Evolutionary conservation across 1,140 invertebrate species (phyloP), one percentile per base, ranked within the genome.

Genomic region (Musca vetustissima): DNA sequence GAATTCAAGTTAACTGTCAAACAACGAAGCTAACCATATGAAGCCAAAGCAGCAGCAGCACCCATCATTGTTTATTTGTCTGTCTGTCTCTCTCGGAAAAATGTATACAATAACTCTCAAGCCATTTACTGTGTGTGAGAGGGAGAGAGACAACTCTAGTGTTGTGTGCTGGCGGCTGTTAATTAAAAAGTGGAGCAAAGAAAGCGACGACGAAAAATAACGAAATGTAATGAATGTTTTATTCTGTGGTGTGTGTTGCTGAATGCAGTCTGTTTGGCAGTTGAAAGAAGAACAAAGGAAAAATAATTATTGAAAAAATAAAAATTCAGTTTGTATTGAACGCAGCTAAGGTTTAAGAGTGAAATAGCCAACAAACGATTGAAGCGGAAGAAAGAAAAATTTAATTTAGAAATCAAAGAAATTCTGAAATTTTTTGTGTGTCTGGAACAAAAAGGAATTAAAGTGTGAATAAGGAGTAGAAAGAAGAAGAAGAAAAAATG

Each of bases 1-100:
- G 28, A 61, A 61, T 43, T 19, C 22, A 36, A 61, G 9, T 19
- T n/a, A 61, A 61, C 57, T 43, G 57, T 61, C 57, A 61, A 61
- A 9, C n/a, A 52, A 24, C 53, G 32, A 61, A 21, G 24, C 57
- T 36, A 19, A 24, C 24, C 49, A 52, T n/a, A n/a, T n/a, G n/a
- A n/a, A n/a, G n/a, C n/a, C n/a, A n/a, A n/a, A n/a, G n/a, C n/a
- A n/a, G n/a, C n/a, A n/a, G n/a, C n/a, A n/a, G n/a, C n/a, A n/a
- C n/a, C n/a, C n/a, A n/a, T n/a, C n/a, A n/a, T n/a, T n/a, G n/a
- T n/a, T n/a, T n/a, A n/a, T n/a, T n/a, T n/a, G n/a, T 52, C 9
- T 59, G 28, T 17, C 15, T n/a, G 4, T 17, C 57, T 61, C 28
- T 61, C 36, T 61, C 36, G 2, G 36, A 36, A 17, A 61, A 61